Evolutionary conservation across 1,140 invertebrate species (phyloP).

Genomic region (Diorhabda sublineata): DNA sequence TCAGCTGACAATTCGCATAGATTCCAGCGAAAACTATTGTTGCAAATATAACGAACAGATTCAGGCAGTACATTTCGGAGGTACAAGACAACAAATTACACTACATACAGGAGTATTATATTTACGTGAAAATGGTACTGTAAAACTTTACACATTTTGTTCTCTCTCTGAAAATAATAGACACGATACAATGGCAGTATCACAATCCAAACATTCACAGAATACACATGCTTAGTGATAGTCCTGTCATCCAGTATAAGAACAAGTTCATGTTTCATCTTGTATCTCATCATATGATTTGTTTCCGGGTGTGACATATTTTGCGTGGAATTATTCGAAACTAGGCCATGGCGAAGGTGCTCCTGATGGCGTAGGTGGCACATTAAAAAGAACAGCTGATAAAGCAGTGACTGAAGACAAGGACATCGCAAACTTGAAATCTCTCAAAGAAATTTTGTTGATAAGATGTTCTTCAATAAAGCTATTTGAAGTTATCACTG

Average conservation of each 20-base stretch:
- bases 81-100: conserved; percentile 31
- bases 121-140: not conserved
- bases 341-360: conserved; percentile 29
- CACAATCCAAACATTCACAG: not conserved
- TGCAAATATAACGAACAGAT: conserved; percentile 38
- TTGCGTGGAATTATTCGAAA: conserved; percentile 28
- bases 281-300: not conserved
- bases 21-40: conserved; percentile 38
- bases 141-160: not conserved
- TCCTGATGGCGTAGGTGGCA: conserved; percentile 57
- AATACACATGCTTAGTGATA: conserved; percentile 11
- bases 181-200: not conserved
- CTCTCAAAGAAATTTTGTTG: too few relatives aligned
- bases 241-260: conserved; percentile 6
- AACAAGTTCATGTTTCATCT: conserved; percentile 10
- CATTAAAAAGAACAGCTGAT: conserved; percentile 12
- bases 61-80: conserved; percentile 37
- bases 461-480: too few relatives aligned
- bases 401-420: not conserved
- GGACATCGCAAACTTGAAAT: not conserved
- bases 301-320: not conserved
- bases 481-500: too few relatives aligned
- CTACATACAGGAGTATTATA: conserved; percentile 37
- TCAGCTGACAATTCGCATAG: conserved; percentile 20
- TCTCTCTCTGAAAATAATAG: not conserved